Conservation (phyloP, 35 echinoderm and acorn worm species). For the Heliocidaris tuberculata region DNA sequence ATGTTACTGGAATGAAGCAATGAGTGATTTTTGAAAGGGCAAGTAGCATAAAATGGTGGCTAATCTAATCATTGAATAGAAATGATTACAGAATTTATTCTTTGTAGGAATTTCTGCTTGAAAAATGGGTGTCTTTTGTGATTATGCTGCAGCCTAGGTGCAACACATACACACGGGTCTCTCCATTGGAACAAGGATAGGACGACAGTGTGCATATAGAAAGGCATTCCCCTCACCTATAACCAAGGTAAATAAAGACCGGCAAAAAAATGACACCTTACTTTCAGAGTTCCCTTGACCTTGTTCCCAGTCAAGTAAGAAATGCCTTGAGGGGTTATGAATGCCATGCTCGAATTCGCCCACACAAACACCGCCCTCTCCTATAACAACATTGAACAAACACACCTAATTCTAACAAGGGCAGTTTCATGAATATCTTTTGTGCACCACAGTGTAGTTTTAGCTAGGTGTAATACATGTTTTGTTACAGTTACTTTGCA, state of each 20-base stretch:
- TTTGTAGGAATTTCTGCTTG: neutral
- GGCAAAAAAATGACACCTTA: neutral
- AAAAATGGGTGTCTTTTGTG: neutral
- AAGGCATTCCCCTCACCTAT: constrained; percentile 14
- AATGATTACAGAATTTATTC: no score
- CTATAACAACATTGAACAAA: constrained; percentile 11
- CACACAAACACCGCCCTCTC: constrained; percentile 7
- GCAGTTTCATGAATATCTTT: neutral
- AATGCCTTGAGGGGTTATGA: constrained; percentile 1
- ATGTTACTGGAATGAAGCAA: neutral
- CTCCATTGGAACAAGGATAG: neutral
- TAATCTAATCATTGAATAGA: no score
- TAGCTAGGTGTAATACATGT: neutral
- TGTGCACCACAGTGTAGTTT: neutral
- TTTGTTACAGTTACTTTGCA: neutral
- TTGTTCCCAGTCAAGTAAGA: constrained; percentile 10
- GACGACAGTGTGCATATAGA: neutral
- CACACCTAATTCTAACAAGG: neutral
- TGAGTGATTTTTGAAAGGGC: neutral
- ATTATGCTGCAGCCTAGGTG: neutral
- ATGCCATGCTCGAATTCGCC: neutral
- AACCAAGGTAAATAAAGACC: neutral
- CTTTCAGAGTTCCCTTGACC: constrained; percentile 1
- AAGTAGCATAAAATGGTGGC: neutral
- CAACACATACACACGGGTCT: neutral